phyloP scores from a whole-genome alignment of 2,797 vertebrate species.

The Iguana delicatissima region DNA sequence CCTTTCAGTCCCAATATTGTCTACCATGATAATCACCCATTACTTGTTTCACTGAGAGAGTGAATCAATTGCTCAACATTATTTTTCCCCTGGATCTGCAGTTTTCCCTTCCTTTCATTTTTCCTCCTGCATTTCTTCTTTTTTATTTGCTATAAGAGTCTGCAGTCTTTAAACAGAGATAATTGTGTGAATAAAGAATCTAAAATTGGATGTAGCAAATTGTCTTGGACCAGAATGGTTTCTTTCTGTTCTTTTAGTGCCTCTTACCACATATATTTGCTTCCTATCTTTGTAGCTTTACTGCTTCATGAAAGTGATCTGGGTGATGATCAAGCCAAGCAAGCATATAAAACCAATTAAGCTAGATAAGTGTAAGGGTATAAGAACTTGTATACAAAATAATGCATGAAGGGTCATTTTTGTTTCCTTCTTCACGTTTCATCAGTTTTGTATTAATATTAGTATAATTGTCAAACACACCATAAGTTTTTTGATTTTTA shows the following conservation, averaged over 20 bases:
- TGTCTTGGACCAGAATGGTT: background rate
- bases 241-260: background rate
- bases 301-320: background rate
- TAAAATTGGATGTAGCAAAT: background rate
- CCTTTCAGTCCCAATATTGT: background rate
- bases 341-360: background rate
- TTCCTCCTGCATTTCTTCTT: background rate
- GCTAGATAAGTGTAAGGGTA: background rate
- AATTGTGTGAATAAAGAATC: background rate
- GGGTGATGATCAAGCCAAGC: background rate
- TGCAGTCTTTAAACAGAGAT: background rate
- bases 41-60: background rate
- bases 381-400: background rate
- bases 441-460: background rate
- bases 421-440: background rate
- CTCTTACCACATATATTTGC: too few species aligned
- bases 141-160: background rate
- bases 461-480: background rate
- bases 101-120: too few species aligned
- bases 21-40: background rate
- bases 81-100: background rate
- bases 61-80: background rate
- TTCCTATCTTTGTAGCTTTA: background rate
- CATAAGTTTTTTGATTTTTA: background rate
- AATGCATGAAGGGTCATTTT: background rate